Evolutionary conservation across 2,888 invertebrate genomes (phyloP).

Genomic region (Willowsia nigromaculata): DNA sequence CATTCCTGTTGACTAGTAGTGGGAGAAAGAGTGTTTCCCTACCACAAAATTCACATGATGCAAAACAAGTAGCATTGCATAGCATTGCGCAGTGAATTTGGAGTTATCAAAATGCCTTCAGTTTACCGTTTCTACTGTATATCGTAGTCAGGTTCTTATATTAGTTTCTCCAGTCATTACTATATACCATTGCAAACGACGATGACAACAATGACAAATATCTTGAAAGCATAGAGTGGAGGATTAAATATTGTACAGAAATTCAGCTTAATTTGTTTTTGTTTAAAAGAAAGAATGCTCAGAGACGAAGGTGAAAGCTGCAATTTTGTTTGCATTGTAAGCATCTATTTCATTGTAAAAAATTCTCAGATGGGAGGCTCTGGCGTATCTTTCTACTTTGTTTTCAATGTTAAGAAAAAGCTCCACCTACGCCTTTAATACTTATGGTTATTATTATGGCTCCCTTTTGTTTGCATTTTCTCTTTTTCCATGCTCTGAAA

Average conservation of each 20-base stretch:
- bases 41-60: conserved; percentile 69
- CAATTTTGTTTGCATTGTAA: too few species aligned
- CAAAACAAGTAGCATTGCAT: conserved; percentile 39
- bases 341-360: too few species aligned
- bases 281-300: neutral
- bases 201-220: neutral
- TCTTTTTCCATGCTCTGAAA: too few species aligned
- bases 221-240: neutral
- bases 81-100: too few species aligned
- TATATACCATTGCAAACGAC: neutral
- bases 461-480: too few species aligned
- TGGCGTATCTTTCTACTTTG: too few species aligned
- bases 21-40: conserved; percentile 47
- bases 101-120: neutral
- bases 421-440: too few species aligned
- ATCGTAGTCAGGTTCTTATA: too few species aligned
- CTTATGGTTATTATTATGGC: too few species aligned
- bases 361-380: too few species aligned
- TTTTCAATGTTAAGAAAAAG: too few species aligned
- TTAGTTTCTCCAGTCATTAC: neutral
- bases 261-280: neutral
- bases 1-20: neutral
- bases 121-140: neutral
- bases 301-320: too few species aligned
- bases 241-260: neutral